These are phyloP conservation scores for Adelges cooleyi DNA, from an alignment of 1,140 invertebrate genomes.

Conservation along the genomic window DNA sequence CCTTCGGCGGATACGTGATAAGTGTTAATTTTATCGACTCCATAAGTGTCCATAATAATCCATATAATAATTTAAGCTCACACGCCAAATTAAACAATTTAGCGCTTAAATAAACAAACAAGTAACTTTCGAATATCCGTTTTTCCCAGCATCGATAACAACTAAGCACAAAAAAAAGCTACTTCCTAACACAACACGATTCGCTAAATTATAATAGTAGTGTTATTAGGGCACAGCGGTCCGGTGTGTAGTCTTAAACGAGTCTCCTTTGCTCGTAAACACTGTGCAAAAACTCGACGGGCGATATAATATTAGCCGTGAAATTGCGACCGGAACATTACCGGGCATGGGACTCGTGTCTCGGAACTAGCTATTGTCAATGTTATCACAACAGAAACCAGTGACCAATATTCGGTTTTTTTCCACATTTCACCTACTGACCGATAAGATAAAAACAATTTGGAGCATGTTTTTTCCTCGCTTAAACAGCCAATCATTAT, in stretches of 20 bases:
- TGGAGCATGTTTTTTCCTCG: background rate
- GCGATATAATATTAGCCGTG: slow-evolving; percentile 16
- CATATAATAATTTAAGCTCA: background rate
- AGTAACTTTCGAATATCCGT: too few species aligned
- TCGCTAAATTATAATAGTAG: too few species aligned
- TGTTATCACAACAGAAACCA: background rate
- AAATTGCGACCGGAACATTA: slow-evolving; percentile 21
- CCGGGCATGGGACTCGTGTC: background rate
- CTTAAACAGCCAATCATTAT: slow-evolving; percentile 8
- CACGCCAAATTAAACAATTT: background rate
- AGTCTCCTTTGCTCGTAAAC: too few species aligned
- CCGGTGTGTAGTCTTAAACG: too few species aligned
- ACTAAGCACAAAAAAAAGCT: too few species aligned
- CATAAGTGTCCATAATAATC: background rate
- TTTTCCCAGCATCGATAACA: too few species aligned
- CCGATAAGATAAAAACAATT: slow-evolving; percentile 11
- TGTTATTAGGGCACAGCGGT: too few species aligned
- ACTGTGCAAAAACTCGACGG: background rate
- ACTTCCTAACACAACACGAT: too few species aligned
- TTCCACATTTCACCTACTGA: slow-evolving; percentile 20
- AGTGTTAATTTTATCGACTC: background rate
- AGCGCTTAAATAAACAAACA: background rate
- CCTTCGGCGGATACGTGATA: background rate
- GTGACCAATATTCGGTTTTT: slow-evolving; percentile 23
- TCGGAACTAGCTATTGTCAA: background rate